These are phyloP conservation scores for Tachyglossus aculeatus DNA, from an alignment of 2,797 vertebrate genomes.

Conservation along the genomic window DNA sequence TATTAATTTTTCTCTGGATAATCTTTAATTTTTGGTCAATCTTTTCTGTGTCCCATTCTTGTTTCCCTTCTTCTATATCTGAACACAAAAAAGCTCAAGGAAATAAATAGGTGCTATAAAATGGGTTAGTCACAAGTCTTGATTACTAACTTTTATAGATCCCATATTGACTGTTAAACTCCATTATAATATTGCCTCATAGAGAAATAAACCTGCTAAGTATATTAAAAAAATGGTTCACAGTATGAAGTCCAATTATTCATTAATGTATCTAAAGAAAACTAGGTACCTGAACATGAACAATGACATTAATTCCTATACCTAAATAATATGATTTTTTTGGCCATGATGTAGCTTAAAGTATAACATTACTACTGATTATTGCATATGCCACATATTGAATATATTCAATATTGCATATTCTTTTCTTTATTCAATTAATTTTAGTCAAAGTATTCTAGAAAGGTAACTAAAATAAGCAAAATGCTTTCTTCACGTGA, in stretches of 20 bases:
- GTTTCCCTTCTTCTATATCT: background rate
- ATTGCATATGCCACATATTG: too few species aligned
- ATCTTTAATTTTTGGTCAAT: background rate
- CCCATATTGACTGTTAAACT: background rate
- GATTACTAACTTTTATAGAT: background rate
- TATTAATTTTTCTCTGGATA: background rate
- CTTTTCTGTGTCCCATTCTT: background rate
- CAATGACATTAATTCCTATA: background rate
- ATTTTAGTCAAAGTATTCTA: too few species aligned
- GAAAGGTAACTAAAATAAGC: too few species aligned
- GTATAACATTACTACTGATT: too few species aligned
- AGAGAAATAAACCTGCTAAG: conserved; percentile 1
- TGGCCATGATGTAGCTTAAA: too few species aligned
- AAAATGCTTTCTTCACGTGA: too few species aligned
- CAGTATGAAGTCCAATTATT: conserved; percentile 4
- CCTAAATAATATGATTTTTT: background rate
- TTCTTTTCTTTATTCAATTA: too few species aligned
- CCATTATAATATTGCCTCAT: background rate
- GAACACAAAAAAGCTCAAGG: background rate
- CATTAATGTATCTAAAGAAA: background rate
- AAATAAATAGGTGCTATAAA: background rate
- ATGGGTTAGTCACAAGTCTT: background rate
- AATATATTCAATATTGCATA: too few species aligned
- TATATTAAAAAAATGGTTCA: conserved; percentile 22
- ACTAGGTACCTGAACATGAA: background rate